These are phyloP conservation scores for Bombus pyrosoma DNA, from an alignment of 1,140 invertebrate genomes.

Conservation along the genomic window DNA sequence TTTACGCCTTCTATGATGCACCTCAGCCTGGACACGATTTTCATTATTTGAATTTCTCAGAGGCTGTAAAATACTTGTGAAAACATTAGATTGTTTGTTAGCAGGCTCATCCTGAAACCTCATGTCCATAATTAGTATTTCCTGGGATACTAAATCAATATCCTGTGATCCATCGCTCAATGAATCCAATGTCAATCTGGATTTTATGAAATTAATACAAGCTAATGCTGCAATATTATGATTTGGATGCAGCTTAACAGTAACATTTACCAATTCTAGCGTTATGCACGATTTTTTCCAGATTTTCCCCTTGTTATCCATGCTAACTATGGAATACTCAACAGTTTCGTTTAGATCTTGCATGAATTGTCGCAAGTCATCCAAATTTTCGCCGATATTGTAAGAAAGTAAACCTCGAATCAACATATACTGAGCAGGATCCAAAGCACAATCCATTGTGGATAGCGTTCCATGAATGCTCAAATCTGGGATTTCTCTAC, in stretches of 20 bases:
- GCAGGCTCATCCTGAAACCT: constrained; percentile 87
- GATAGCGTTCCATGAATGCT: constrained; percentile 93
- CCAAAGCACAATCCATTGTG: constrained; percentile 92
- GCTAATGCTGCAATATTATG: constrained; percentile 87
- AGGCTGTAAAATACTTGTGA: constrained; percentile 94
- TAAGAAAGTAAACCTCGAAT: constrained; percentile 94
- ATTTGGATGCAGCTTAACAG: constrained; percentile 87
- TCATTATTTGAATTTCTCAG: constrained; percentile 82
- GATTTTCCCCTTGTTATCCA: constrained; percentile 74
- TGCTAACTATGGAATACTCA: constrained; percentile 58
- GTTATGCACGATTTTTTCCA: constrained; percentile 92
- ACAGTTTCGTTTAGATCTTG: constrained; percentile 68
- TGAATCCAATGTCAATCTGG: constrained; percentile 91
- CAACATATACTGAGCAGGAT: constrained; percentile 93
- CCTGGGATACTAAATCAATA: constrained; percentile 95
- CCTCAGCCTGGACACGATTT: constrained; percentile 91
- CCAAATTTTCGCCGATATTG: constrained; percentile 95
- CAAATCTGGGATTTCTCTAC: constrained; percentile 91
- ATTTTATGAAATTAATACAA: constrained; percentile 96
- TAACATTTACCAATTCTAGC: constrained; percentile 94
- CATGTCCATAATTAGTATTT: constrained; percentile 94
- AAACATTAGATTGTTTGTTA: constrained; percentile 91
- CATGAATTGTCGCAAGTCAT: constrained; percentile 83
- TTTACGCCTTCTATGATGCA: constrained; percentile 87
- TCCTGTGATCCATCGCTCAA: constrained; percentile 95